Percentiles rank a stretch among this genome's conserved stretches.
Conservation (phyloP, 2,113 vertebrate genomes). For the Acrocephalus kingi region DNA sequence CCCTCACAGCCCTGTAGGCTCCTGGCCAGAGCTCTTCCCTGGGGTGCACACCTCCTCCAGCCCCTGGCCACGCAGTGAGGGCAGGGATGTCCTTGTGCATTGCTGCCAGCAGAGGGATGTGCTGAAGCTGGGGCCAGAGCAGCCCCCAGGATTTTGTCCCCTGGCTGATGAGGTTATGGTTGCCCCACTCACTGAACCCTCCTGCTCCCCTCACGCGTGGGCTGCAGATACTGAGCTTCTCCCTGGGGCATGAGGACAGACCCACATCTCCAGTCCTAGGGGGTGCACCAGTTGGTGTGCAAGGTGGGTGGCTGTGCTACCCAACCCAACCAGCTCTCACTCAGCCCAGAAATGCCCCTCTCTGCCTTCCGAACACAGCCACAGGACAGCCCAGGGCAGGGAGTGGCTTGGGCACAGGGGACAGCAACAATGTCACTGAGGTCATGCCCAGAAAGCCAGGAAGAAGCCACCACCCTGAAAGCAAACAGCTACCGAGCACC, state of each 20-base stretch:
- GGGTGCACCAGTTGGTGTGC: accelerated
- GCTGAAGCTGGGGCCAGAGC: not conserved
- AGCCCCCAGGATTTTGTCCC: not conserved
- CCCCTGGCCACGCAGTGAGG: accelerated
- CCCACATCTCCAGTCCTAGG: accelerated
- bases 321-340: not conserved
- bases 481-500: not conserved
- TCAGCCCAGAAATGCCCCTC: not conserved
- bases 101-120: accelerated
- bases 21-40: accelerated
- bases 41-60: not conserved
- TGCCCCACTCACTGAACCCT: not conserved
- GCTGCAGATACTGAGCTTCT: not conserved
- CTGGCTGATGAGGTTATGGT: accelerated
- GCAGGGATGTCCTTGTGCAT: not conserved
- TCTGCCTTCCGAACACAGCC: not conserved
- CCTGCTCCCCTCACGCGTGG: not conserved
- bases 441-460: not conserved
- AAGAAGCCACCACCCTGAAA: not conserved
- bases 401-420: not conserved
- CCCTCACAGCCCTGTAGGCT: not conserved
- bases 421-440: not conserved
- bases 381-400: not conserved
- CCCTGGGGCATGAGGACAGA: not conserved
- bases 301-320: accelerated